Base-by-base conservation (phyloP, 2,797 vertebrate species). In the Muraenolepis orangiensis region DNA sequence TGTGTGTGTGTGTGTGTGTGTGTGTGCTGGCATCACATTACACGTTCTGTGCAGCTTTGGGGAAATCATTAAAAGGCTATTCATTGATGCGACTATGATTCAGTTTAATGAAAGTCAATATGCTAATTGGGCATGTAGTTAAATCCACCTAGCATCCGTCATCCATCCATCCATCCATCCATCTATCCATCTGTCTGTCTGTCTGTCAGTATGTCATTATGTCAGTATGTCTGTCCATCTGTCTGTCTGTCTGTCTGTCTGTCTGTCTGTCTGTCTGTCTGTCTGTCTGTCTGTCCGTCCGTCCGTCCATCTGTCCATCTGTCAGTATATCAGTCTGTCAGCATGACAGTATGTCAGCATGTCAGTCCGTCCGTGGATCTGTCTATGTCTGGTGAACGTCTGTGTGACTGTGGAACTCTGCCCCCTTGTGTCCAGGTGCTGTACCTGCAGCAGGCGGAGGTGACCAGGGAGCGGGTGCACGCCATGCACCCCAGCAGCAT, bases 401-500 rank as follows among this genome's bases (percentile, higher is more conserved):
- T 73, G 57, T 32, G 1, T 26, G 29, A 66, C 5, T 20, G 30
- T 36, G 6, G 12, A 18, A 6, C 67, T 8, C 29, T 20, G 14
- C 6, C 42, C 2, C 40, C 10, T 5, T 30, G 38, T 31, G 38
- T 31, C 61, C 83, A 97, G 96, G 93, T 94, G 74, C 88, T 96
- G 87, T 93, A 92, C 79, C 86, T 95, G 77, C 91, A 94, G 87
- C 89, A 89, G 83, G 90, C 88, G 0, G 91, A 95, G 77, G 91
- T 97, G 20, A 94, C 91, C 85, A 92, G 94, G 80, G 95, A 95
- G 86, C 92, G 89, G 71, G 93, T 96, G 70, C 92, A 93, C 11
- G 93, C 94, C 3, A 98, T 97, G 96, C 94, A 97, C 87, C 94
- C 93, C 90, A 94, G 91, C 88, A 97, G 95, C 69, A 40, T 92